Base-by-base conservation (phyloP, 2,888 invertebrate genomes). In the Drosophila acutilabella region DNA sequence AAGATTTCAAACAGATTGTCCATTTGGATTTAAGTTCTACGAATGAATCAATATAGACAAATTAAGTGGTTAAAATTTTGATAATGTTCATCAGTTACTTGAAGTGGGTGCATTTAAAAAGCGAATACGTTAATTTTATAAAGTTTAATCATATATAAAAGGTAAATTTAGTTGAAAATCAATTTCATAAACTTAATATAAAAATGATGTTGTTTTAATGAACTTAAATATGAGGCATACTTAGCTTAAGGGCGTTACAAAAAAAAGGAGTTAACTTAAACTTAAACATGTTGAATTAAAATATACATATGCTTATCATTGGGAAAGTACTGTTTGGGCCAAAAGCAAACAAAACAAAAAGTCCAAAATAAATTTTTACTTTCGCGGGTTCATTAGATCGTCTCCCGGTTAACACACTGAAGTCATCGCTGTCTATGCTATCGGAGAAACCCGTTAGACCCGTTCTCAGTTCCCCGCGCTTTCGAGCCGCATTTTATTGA, bases 401-500 rank as follows among this genome's bases (percentile, higher is more conserved):
- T 11, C 0, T 8, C 8, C 11, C 30, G 11, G n/a, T 18, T 51
- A 4, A 14, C 47, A 58, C 36, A 23, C 7, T 41, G 11, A n/a
- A 18, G 20, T 44, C 50, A 36, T 47, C 20, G 7, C 42, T 10
- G 51, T 75, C 48, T 40, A 64, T 50, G 13, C 50, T 51, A 45
- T 42, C 42, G 11, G 42, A 44, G 30, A 68, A 75, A 78, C 75
- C 61, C 61, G 75, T 75, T 68, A 59, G 54, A 74, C 81, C 48
- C 26, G 82, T 79, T 73, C 56, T 44, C 47, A 36, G 36, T 11
- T 59, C 36, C 38, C 14, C 4, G 14, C 26, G 41, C 50, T 59
- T 59, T 50, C 41, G 48, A 48, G 40, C 41, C 52, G 58, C 54
- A 72, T 84, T 79, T 74, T 61, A 74, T 85, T 88, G 69, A 78